Evolutionary conservation across 2,113 vertebrate species (phyloP).

Genomic region (Erythrocebus patas): DNA sequence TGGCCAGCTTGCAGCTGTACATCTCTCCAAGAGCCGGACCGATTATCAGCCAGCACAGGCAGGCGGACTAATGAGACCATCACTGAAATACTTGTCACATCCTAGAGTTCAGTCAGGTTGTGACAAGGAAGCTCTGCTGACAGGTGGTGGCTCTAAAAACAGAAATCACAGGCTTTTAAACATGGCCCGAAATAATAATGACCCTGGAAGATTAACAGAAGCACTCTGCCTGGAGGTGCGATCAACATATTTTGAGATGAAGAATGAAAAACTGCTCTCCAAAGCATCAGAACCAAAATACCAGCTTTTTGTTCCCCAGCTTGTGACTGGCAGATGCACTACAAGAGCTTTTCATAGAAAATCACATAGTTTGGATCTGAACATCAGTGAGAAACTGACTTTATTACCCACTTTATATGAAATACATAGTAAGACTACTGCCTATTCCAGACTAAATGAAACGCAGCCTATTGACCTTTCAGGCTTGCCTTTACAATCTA

Average conservation of each 20-base stretch:
- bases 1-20: conserved; percentile 83
- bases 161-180: conserved; percentile 69
- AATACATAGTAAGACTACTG: conserved; percentile 44
- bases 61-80: conserved; percentile 77
- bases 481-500: conserved; percentile 64
- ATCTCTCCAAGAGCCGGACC: conserved; percentile 88
- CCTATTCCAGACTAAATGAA: conserved; percentile 60
- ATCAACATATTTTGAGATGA: conserved; percentile 70
- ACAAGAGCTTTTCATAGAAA: conserved; percentile 83
- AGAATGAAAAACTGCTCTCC: conserved; percentile 72
- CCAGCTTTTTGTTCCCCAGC: conserved; percentile 69
- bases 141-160: conserved; percentile 65
- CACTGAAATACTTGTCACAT: conserved; percentile 68
- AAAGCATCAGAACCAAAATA: conserved; percentile 74
- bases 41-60: conserved; percentile 81
- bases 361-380: conserved; percentile 84
- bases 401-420: conserved; percentile 68
- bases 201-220: conserved; percentile 79
- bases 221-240: conserved; percentile 83
- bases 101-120: conserved; percentile 67
- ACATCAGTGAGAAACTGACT: conserved; percentile 73
- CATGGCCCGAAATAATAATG: conserved; percentile 66
- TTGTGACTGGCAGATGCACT: conserved; percentile 69
- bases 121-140: conserved; percentile 56
- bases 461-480: conserved; percentile 57